These are phyloP conservation scores for Parauchenoglanis ngamensis DNA, from an alignment of 2,797 vertebrate genomes.

Conservation along the genomic window DNA sequence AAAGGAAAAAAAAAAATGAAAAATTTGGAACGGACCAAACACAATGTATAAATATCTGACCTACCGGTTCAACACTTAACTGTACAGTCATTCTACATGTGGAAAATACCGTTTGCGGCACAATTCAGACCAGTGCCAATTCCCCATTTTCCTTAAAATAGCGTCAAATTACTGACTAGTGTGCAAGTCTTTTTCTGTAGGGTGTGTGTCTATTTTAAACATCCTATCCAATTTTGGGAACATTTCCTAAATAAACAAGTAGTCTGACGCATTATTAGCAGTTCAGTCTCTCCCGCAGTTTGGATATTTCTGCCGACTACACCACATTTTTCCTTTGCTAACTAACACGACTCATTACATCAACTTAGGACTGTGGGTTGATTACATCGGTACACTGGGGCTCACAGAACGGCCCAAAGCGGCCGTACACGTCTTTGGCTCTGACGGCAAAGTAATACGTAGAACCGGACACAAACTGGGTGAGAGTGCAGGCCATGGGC, in stretches of 20 bases:
- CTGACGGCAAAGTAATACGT: conserved; percentile 98
- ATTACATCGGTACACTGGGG: conserved; percentile 99
- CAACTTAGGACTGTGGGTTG: conserved; percentile 64
- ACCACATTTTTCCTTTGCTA: conserved; percentile 5
- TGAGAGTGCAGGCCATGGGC: conserved; percentile 98
- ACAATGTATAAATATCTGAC: conserved; percentile 72
- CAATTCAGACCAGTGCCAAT: conserved; percentile 50
- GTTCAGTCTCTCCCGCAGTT: conserved; percentile 41
- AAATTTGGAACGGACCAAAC: conserved; percentile 59
- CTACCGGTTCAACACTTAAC: conserved; percentile 62
- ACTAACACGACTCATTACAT: conserved; percentile 60
- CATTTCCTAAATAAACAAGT: conserved; percentile 53
- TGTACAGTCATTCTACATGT: conserved; percentile 70
- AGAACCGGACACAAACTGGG: conserved; percentile 96
- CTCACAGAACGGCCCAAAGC: conserved; percentile 96
- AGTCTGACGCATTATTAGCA: conserved; percentile 36
- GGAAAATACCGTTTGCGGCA: conserved; percentile 67
- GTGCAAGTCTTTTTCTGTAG: conserved; percentile 25
- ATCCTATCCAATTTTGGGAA: conserved; percentile 57
- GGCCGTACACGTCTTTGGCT: conserved; percentile 94
- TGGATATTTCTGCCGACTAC: conserved; percentile 6
- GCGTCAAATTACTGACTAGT: conserved; percentile 50
- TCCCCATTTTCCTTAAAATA: conserved; percentile 52
- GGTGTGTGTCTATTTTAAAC: conserved; percentile 37
- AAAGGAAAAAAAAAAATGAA: conserved; percentile 40